A percentile compares a stretch with the other conserved stretches of the same genome.
Evolutionary conservation across 92 coral and sea anemone species (phyloP).

Genomic region (Palythoa grandiflora): DNA sequence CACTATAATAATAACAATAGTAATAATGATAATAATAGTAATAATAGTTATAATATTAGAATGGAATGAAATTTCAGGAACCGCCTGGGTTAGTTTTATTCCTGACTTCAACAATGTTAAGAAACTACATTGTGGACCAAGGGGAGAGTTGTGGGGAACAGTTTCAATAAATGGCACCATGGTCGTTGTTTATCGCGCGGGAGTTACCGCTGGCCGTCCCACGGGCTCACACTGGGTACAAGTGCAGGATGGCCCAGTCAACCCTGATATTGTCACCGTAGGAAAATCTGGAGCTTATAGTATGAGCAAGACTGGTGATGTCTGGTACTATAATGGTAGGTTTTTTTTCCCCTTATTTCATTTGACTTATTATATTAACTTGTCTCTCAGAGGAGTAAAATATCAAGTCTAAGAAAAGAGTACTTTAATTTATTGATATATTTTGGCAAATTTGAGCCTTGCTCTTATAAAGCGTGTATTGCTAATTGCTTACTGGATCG

Average conservation of each 20-base stretch:
- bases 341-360: no score
- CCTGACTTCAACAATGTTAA: neutral
- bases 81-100: neutral
- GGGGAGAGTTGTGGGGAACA: neutral
- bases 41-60: no score
- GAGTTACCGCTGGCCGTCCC: conserved; percentile 25
- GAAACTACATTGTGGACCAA: conserved; percentile 1
- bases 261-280: neutral
- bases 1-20: no score
- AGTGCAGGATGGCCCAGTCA: neutral
- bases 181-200: conserved; percentile 9
- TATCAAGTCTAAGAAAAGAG: no score
- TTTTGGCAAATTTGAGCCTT: no score
- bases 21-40: no score
- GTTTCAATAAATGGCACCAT: neutral
- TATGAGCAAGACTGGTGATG: neutral
- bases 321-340: conserved; percentile 29
- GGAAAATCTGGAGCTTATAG: conserved; percentile 26
- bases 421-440: no score
- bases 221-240: conserved; percentile 15
- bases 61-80: conserved; percentile 37
- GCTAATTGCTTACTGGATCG: no score
- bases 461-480: no score
- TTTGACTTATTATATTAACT: no score
- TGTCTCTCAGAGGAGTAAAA: no score